Percentiles rank a stretch among this genome's conserved stretches.
Evolutionary conservation across 2,113 vertebrate species (phyloP).

Genomic region (Ceyx cyanopectus): DNA sequence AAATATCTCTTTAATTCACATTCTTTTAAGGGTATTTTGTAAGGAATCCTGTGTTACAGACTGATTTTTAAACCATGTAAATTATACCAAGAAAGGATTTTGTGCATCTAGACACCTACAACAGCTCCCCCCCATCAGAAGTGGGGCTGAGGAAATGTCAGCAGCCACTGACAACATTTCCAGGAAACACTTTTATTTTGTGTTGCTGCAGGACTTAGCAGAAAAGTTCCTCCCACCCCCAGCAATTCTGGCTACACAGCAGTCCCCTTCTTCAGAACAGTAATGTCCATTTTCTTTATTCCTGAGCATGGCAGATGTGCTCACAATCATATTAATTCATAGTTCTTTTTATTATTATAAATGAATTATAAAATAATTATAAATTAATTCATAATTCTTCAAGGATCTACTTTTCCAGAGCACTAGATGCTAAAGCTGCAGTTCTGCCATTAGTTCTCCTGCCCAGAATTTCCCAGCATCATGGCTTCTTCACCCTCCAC

Average conservation of each 20-base stretch:
- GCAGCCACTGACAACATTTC: background rate
- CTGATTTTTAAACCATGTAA: background rate
- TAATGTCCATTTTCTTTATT: background rate
- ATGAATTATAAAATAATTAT: too few species aligned
- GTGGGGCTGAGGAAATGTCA: background rate
- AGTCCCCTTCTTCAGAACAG: background rate
- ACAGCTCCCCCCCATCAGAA: background rate
- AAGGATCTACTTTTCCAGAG: background rate
- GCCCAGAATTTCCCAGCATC: background rate
- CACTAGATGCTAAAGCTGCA: background rate
- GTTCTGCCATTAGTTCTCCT: background rate
- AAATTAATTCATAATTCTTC: background rate
- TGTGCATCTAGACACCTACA: background rate
- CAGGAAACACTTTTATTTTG: background rate
- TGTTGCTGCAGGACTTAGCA: background rate
- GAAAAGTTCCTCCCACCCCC: background rate
- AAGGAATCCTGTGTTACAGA: background rate
- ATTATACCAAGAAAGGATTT: background rate
- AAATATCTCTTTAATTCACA: background rate
- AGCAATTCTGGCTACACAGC: background rate
- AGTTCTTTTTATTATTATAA: too few species aligned
- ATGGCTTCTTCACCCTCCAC: background rate
- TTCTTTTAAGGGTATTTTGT: too few species aligned
- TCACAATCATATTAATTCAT: background rate
- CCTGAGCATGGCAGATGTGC: fast-evolving